These are phyloP conservation scores for Drosophila pseudotakahashii DNA, from an alignment of 2,888 invertebrate genomes.

Conservation along the genomic window DNA sequence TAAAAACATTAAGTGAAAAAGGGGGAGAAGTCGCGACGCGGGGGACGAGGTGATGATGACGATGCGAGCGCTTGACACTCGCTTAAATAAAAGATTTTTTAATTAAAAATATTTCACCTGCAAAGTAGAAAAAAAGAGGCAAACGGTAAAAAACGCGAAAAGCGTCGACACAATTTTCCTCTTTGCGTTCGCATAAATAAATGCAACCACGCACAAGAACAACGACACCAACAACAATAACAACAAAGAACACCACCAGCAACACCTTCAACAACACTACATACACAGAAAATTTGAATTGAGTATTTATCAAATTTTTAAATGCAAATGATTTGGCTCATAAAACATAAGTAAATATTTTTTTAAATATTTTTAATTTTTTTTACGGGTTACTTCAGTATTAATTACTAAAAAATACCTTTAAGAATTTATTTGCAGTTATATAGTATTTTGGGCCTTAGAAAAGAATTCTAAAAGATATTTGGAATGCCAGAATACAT, in stretches of 20 bases:
- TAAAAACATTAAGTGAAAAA: slow-evolving; percentile 15
- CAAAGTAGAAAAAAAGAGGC: slow-evolving; percentile 43
- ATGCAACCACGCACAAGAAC: slow-evolving; percentile 62
- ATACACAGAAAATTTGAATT: not conserved
- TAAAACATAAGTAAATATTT: too few relatives aligned
- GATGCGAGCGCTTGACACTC: slow-evolving; percentile 55
- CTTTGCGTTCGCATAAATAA: slow-evolving; percentile 71
- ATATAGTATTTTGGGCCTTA: too few relatives aligned
- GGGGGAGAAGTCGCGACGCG: not conserved
- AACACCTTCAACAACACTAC: slow-evolving; percentile 2
- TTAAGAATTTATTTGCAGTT: too few relatives aligned
- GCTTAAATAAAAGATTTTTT: slow-evolving; percentile 80
- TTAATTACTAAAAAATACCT: too few relatives aligned
- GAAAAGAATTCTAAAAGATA: too few relatives aligned
- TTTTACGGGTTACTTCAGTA: too few relatives aligned
- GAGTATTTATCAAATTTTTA: not conserved
- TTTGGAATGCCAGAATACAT: too few relatives aligned
- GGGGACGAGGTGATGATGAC: slow-evolving; percentile 25
- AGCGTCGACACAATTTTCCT: slow-evolving; percentile 69
- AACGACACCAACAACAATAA: slow-evolving; percentile 27
- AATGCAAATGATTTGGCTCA: too few relatives aligned
- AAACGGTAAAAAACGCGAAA: slow-evolving; percentile 18
- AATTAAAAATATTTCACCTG: slow-evolving; percentile 78
- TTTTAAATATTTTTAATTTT: too few relatives aligned
- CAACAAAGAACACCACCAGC: slow-evolving; percentile 25